These are phyloP conservation scores for Celastrina argiolus DNA, from an alignment of 2,888 invertebrate species.

Conservation along the genomic window DNA sequence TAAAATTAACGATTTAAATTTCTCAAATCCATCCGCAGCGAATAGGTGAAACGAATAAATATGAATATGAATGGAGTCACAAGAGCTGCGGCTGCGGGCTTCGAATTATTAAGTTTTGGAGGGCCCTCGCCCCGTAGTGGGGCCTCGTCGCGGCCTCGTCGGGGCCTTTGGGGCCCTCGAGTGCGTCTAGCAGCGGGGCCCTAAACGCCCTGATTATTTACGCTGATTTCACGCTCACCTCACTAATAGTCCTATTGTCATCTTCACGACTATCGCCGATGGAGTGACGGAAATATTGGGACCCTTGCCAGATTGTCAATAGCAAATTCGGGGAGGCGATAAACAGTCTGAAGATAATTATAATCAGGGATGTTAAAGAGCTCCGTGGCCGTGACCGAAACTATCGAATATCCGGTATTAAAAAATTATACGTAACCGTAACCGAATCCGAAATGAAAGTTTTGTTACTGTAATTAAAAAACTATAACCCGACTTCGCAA, in stretches of 20 bases:
- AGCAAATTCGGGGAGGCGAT: not conserved
- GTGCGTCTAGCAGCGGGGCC: conserved; percentile 55
- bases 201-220: conserved; percentile 44
- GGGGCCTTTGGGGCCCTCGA: conserved; percentile 36
- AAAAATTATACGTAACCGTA: no score
- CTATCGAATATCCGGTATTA: no score
- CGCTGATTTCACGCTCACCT: conserved; percentile 29
- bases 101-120: conserved; percentile 74
- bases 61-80: conserved; percentile 77
- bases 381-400: no score
- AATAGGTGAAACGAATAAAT: conserved; percentile 75
- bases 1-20: conserved; percentile 72
- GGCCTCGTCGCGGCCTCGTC: conserved; percentile 40
- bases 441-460: no score
- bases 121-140: conserved; percentile 48
- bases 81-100: conserved; percentile 63
- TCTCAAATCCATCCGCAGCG: conserved; percentile 63
- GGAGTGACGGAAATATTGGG: no score
- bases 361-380: no score
- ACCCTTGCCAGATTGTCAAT: not conserved
- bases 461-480: no score
- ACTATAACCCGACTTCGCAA: no score
- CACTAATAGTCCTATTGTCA: conserved; percentile 2
- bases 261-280: not conserved
- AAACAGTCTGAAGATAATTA: no score